phyloP scores from a whole-genome alignment of 2,797 vertebrate genomes.

The Vespertilio murinus region DNA sequence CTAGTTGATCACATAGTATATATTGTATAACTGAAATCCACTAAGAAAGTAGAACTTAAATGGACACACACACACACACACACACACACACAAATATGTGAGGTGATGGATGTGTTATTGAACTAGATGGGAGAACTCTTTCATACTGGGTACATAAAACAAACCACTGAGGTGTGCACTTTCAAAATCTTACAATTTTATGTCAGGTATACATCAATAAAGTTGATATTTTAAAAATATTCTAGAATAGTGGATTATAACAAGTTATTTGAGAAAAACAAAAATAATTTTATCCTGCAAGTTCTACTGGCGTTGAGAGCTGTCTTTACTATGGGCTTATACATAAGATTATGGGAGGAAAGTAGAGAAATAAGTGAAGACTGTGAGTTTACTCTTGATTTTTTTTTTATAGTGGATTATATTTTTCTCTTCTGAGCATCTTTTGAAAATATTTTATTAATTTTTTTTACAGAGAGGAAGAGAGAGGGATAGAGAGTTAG shows the following conservation, averaged over 20 bases:
- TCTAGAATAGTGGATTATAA: background rate
- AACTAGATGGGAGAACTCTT: background rate
- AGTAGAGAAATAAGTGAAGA: background rate
- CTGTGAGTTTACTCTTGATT: background rate
- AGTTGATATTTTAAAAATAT: background rate
- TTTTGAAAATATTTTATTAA: too few relatives aligned
- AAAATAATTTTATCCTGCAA: background rate
- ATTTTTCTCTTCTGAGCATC: background rate
- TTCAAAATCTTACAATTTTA: background rate
- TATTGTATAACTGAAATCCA: background rate
- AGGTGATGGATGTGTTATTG: background rate
- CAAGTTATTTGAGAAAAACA: background rate
- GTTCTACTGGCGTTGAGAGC: background rate
- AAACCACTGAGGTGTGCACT: background rate
- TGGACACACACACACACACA: background rate
- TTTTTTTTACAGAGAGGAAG: too few relatives aligned
- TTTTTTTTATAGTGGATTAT: background rate
- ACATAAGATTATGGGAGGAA: background rate
- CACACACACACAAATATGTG: too few relatives aligned
- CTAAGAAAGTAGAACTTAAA: background rate
- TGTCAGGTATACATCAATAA: background rate
- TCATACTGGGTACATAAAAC: background rate
- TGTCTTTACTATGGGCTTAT: background rate
- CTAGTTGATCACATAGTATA: background rate
- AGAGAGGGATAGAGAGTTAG: too few relatives aligned